A percentile compares a stretch with the other conserved stretches of the same genome.
phyloP scores from a whole-genome alignment of 2,113 vertebrate species.

The Pachyramphus minor region DNA sequence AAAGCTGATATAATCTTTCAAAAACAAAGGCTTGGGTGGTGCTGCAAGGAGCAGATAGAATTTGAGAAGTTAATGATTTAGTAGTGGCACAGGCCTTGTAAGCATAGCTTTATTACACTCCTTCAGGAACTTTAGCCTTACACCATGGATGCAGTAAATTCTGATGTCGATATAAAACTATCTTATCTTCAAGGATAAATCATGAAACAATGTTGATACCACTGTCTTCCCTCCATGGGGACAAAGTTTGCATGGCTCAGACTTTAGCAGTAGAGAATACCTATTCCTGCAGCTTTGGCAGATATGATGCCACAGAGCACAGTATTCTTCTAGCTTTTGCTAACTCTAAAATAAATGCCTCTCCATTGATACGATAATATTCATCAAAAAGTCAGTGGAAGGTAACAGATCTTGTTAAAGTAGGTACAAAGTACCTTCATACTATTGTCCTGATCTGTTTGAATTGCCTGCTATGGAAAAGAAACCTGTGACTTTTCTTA shows the following conservation, averaged over 20 bases:
- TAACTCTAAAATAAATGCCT: background rate
- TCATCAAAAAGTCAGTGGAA: background rate
- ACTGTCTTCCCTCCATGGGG: background rate
- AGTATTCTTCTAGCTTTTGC: background rate
- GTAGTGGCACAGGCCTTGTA: background rate
- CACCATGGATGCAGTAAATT: background rate
- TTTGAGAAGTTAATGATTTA: background rate
- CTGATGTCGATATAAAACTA: background rate
- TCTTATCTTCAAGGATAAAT: background rate
- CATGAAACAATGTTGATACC: background rate
- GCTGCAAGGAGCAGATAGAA: background rate
- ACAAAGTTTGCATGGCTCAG: accelerated
- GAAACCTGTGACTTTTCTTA: background rate
- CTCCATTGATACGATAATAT: background rate
- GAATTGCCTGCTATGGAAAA: background rate
- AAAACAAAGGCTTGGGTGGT: background rate
- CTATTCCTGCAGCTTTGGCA: background rate
- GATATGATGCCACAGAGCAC: background rate
- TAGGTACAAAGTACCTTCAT: background rate
- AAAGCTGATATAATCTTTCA: background rate
- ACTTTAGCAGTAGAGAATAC: background rate
- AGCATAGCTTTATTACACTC: background rate
- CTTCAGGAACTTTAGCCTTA: background rate
- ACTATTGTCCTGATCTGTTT: background rate
- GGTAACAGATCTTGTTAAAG: background rate